phyloP scores from a whole-genome alignment of 23 tunicate species.

The Trididemnum clinides region DNA sequence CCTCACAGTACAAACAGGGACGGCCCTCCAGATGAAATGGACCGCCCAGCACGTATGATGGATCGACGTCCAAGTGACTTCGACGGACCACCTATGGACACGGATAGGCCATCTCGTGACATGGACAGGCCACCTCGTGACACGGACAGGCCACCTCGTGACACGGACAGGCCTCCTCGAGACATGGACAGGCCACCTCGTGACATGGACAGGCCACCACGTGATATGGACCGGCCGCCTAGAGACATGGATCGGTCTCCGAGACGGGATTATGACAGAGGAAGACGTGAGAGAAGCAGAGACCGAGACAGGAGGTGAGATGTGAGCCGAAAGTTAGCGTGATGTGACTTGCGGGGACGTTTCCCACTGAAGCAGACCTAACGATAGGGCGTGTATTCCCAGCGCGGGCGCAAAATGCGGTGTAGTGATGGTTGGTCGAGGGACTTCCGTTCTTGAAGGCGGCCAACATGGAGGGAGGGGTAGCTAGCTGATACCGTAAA shows the following conservation, averaged over 20 bases:
- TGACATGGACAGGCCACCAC: constrained; percentile 26
- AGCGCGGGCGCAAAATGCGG: no score
- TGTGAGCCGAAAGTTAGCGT: no score
- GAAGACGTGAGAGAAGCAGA: constrained; percentile 17
- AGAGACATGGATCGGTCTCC: constrained; percentile 44
- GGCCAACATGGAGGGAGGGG: no score
- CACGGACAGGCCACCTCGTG: constrained; percentile 39
- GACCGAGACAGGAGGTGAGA: no score
- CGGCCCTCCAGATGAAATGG: constrained; percentile 15
- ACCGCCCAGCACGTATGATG: constrained; percentile 28
- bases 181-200: constrained; percentile 50
- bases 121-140: constrained; percentile 49
- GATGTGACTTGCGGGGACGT: no score
- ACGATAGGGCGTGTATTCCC: no score
- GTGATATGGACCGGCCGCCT: constrained; percentile 53
- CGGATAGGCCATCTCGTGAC: constrained; percentile 42
- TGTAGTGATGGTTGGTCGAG: no score
- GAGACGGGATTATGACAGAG: not conserved
- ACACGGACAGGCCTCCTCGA: constrained; percentile 29
- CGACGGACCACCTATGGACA: constrained; percentile 39
- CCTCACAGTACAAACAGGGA: constrained; percentile 28
- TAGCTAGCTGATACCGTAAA: no score
- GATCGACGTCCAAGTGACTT: constrained; percentile 36
- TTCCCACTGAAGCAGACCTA: no score
- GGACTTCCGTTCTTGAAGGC: no score